A percentile compares a stretch with the other conserved stretches of the same genome.
These are phyloP conservation scores for Trichopria drosophilae DNA, from an alignment of 2,888 invertebrate species.

Conservation along the genomic window DNA sequence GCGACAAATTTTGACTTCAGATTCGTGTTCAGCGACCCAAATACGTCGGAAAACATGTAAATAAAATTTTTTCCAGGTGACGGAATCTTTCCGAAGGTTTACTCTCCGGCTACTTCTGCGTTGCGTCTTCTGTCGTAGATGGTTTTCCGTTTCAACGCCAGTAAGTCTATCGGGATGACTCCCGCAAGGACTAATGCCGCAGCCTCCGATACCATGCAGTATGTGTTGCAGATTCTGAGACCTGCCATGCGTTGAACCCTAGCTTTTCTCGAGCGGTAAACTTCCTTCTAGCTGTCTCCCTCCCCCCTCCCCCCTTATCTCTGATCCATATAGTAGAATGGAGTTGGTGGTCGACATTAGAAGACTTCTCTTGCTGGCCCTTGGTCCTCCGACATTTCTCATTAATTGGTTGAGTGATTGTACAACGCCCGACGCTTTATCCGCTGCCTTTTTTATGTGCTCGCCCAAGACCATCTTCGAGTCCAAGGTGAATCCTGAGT, in stretches of 20 bases:
- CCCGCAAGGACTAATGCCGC: constrained; percentile 35
- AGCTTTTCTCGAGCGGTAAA: constrained; percentile 28
- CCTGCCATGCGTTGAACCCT: constrained; percentile 26
- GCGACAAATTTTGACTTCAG: too few relatives aligned
- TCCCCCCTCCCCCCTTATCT: constrained; percentile 34
- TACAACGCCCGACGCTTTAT: constrained; percentile 31
- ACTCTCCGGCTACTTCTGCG: too few relatives aligned
- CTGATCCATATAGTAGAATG: constrained; percentile 32
- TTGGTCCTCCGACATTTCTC: constrained; percentile 18
- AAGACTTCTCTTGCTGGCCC: constrained; percentile 24
- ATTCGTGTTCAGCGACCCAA: too few relatives aligned
- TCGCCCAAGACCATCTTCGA: constrained; percentile 22
- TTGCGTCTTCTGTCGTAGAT: too few relatives aligned
- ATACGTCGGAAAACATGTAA: too few relatives aligned
- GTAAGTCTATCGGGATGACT: constrained; percentile 35
- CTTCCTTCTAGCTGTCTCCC: constrained; percentile 19
- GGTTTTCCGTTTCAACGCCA: constrained; percentile 30
- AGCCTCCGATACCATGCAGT: constrained; percentile 37
- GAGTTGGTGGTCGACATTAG: constrained; percentile 30
- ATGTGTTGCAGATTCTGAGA: constrained; percentile 33
- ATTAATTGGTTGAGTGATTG: constrained; percentile 25
- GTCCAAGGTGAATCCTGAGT: too few relatives aligned
- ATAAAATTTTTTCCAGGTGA: too few relatives aligned
- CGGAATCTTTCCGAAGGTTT: too few relatives aligned
- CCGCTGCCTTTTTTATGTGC: constrained; percentile 27